Conservation (phyloP, 2,888 invertebrate genomes). For the Meganola albula region DNA sequence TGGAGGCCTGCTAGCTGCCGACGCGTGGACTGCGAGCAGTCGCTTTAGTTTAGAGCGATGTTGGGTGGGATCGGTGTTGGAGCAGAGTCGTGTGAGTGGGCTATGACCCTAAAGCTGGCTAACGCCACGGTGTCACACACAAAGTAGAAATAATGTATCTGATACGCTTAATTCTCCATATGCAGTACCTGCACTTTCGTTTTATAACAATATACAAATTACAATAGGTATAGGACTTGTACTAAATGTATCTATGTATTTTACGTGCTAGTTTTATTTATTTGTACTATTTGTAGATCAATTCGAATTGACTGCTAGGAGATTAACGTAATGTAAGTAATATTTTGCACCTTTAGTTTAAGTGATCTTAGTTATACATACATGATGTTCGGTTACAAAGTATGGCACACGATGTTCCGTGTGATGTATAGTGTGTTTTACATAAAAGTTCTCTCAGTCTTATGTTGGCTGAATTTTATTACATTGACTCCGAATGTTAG, state of each 20-base stretch:
- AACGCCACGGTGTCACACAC: constrained; percentile 19
- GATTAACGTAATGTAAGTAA: constrained; percentile 65
- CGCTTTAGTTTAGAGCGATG: no score
- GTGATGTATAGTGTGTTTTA: constrained; percentile 24
- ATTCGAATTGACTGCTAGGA: constrained; percentile 69
- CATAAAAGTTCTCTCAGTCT: no score
- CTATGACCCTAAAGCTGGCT: no score
- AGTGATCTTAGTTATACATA: constrained; percentile 42
- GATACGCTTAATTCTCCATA: constrained; percentile 65
- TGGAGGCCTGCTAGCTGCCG: no score
- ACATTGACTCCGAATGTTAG: no score
- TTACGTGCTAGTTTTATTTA: constrained; percentile 59
- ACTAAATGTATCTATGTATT: constrained; percentile 50
- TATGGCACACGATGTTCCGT: constrained; percentile 25
- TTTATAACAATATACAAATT: constrained; percentile 63
- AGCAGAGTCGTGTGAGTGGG: no score
- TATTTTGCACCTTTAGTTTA: constrained; percentile 58
- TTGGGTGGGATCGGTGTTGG: no score
- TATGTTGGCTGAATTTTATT: constrained; percentile 24
- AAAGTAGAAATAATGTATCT: constrained; percentile 36
- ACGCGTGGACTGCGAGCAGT: no score
- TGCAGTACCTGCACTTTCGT: constrained; percentile 66
- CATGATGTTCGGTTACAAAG: constrained; percentile 19
- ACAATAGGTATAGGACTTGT: constrained; percentile 54
- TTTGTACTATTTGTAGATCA: constrained; percentile 63